Percentiles rank a stretch among this genome's conserved stretches.
Evolutionary conservation across 2,888 invertebrate genomes (phyloP).

Genomic region (Drosophila seclusa): DNA sequence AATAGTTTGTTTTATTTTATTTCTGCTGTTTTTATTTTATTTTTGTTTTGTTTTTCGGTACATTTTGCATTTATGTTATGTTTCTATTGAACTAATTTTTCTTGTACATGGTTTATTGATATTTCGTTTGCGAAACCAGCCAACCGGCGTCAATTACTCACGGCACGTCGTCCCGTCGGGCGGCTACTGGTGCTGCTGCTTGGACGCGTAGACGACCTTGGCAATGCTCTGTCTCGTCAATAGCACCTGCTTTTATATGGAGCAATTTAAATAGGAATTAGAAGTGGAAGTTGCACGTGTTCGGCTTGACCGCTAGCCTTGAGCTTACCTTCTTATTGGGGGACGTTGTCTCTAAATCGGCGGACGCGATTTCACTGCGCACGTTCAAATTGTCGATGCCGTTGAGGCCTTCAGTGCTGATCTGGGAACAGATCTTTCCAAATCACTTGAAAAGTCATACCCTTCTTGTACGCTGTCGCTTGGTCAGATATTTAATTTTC

Average conservation of each 20-base stretch:
- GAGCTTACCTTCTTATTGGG: slow-evolving; percentile 25
- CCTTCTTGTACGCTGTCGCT: slow-evolving; percentile 47
- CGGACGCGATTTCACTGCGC: no score
- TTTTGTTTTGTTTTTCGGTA: neutral
- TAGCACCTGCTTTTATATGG: neutral
- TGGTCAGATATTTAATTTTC: slow-evolving; percentile 50
- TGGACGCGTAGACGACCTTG: slow-evolving; percentile 18
- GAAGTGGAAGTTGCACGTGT: neutral
- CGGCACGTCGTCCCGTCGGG: slow-evolving; percentile 7
- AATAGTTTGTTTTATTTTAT: neutral
- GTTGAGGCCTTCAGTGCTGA: slow-evolving; percentile 15
- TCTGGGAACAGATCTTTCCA: slow-evolving; percentile 20
- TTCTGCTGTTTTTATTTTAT: neutral
- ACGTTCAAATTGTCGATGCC: neutral
- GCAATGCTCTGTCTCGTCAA: slow-evolving; percentile 15
- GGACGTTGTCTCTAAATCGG: neutral
- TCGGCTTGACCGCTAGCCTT: neutral
- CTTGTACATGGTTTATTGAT: neutral
- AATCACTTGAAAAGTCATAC: slow-evolving; percentile 16
- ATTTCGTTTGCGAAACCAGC: slow-evolving; percentile 21
- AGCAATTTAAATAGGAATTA: neutral
- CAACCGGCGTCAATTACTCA: slow-evolving; percentile 31
- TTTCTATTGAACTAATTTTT: neutral
- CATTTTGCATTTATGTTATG: neutral
- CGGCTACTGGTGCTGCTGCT: neutral